Evolutionary conservation across 2,888 invertebrate genomes (phyloP).

Genomic region (Phragmatobia fuliginosa): DNA sequence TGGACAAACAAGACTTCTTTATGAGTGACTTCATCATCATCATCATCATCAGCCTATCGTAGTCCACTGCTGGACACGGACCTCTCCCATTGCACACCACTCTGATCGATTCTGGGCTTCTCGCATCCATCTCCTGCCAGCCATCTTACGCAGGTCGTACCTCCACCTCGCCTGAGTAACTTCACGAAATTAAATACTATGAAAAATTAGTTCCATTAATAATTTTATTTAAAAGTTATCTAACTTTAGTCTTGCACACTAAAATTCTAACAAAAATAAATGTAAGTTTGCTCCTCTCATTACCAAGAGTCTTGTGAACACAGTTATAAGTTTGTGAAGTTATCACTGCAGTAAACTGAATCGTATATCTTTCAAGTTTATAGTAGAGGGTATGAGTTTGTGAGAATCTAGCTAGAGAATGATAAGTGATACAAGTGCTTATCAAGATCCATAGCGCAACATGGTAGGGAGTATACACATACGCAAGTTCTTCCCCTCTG

Average conservation of each 20-base stretch:
- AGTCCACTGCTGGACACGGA: too few relatives aligned
- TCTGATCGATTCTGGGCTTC: too few relatives aligned
- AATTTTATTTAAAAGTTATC: background rate
- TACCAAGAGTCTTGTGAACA: background rate
- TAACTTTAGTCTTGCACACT: background rate
- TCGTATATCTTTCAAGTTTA: background rate
- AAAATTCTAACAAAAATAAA: background rate
- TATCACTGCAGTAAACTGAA: background rate
- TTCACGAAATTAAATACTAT: background rate
- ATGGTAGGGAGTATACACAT: too few relatives aligned
- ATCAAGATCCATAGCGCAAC: too few relatives aligned
- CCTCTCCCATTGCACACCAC: too few relatives aligned
- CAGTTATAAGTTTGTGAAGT: conserved; percentile 1
- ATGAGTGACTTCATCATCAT: background rate
- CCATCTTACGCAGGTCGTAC: too few relatives aligned
- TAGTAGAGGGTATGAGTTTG: background rate
- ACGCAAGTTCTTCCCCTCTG: too few relatives aligned
- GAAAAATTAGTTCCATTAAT: background rate
- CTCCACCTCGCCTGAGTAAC: too few relatives aligned
- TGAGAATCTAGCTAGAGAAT: background rate
- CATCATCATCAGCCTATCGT: too few relatives aligned
- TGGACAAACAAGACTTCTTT: background rate
- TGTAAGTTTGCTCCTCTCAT: background rate
- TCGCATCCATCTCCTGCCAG: too few relatives aligned
- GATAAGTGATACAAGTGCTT: background rate